A percentile compares a stretch with the other conserved stretches of the same genome.
Conservation (phyloP, 1,140 invertebrate species). For the Drosophila melanica region DNA sequence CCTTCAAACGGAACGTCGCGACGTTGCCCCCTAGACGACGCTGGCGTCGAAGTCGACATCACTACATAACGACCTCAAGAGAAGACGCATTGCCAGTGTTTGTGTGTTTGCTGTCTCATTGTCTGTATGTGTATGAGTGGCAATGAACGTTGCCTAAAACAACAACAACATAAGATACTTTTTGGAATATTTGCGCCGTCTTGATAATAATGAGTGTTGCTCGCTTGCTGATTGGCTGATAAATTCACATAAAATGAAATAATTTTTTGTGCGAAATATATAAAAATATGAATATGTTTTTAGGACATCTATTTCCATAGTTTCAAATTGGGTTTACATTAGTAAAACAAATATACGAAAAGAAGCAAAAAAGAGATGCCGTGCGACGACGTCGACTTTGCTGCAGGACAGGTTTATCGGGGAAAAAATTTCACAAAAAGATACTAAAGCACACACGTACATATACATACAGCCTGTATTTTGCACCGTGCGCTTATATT, state of each 20-base stretch:
- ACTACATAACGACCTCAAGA: constrained; percentile 41
- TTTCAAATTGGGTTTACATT: constrained; percentile 20
- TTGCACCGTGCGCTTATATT: constrained; percentile 21
- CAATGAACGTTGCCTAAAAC: constrained; percentile 69
- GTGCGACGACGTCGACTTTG: constrained; percentile 9
- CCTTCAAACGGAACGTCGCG: constrained; percentile 64
- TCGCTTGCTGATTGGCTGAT: constrained; percentile 22
- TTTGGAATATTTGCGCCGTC: constrained; percentile 67
- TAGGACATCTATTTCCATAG: constrained; percentile 1
- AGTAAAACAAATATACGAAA: constrained; percentile 48
- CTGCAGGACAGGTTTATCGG: constrained; percentile 49
- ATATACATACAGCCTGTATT: constrained; percentile 20
- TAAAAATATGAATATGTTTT: constrained; percentile 27
- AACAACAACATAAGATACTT: constrained; percentile 48
- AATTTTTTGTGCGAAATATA: constrained; percentile 30
- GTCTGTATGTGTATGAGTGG: constrained; percentile 46
- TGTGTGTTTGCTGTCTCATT: constrained; percentile 43
- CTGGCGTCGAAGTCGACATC: background rate
- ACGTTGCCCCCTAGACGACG: constrained; percentile 8
- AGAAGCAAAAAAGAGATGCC: constrained; percentile 25
- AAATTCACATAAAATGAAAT: constrained; percentile 45
- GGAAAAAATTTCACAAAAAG: constrained; percentile 36
- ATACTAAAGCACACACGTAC: constrained; percentile 12
- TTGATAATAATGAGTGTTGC: constrained; percentile 17
- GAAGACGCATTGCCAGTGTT: constrained; percentile 22